Evolutionary conservation across 2,113 vertebrate genomes (phyloP), one percentile per base, ranked within the genome.

Genomic region (Callorhinus ursinus): DNA sequence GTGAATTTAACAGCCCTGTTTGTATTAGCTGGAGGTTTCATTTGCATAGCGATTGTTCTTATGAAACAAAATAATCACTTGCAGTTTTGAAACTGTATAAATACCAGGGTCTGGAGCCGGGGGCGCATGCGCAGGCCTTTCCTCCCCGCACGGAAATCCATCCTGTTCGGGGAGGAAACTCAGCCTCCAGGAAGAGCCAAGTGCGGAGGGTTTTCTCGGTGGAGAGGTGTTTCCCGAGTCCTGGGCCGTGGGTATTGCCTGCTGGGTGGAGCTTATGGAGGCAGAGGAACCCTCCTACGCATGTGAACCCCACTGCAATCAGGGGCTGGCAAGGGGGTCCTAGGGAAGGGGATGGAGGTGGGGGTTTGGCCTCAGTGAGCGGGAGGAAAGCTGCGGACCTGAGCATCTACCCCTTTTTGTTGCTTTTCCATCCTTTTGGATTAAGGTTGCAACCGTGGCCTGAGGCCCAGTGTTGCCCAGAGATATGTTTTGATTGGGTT

Each of bases 1-100:
- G 67, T 97, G 76, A 88, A 55, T 98, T 3, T 88, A 85, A 94
- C 77, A 76, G 81, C 94, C 95, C 81, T 94, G 95, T 96, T 85
- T 98, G 49, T 83, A 97, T 98, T 93, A 95, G 96, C 90, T 31
- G 42, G 92, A 96, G 96, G 96, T 90, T 98, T 90, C 95, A 96
- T 98, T 97, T 98, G 97, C 39, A 57, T 97, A 96, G 92, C 86
- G 97, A 83, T 98, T 98, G 94, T 98, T 97, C 93, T 97, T 95
- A 84, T 1, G 76, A 96, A 98, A 97, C 95, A 95, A 97, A 98
- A 98, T 97, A 93, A 98, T 98, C 2, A 0, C 97, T 98, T 81
- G 90, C 65, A 89, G 88, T 95, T 98, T 97, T 96, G 97, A 98
- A 98, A 97, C 90, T 77, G 69, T 96, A 95, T 96, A 90, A 98